Conservation (phyloP, 2,888 invertebrate genomes). For the Cephus pygmeus region DNA sequence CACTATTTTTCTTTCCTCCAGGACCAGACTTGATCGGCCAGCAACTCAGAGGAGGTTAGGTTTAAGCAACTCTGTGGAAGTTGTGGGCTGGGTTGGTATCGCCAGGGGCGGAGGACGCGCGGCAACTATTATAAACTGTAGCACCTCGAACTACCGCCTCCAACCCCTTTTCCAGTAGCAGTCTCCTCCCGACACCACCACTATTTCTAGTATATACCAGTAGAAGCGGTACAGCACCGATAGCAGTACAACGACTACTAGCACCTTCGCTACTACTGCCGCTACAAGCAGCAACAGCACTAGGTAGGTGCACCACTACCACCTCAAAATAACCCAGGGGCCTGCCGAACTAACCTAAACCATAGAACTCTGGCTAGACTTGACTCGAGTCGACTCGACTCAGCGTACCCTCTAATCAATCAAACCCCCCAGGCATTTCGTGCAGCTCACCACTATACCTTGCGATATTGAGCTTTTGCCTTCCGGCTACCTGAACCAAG, state of each 20-base stretch:
- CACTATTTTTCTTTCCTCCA: neutral
- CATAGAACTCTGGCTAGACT: slow-evolving; percentile 29
- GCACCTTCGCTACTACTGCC: neutral
- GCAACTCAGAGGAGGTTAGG: slow-evolving; percentile 49
- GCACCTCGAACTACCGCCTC: slow-evolving; percentile 66
- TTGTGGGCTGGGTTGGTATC: slow-evolving; percentile 52
- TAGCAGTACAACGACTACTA: neutral
- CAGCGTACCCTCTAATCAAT: slow-evolving; percentile 64
- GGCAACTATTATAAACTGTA: slow-evolving; percentile 67
- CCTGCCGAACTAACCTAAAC: slow-evolving; percentile 58
- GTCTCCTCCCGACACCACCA: slow-evolving; percentile 30
- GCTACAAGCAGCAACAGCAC: neutral
- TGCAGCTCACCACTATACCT: slow-evolving; percentile 27
- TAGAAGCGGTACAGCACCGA: neutral
- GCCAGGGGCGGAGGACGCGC: slow-evolving; percentile 56
- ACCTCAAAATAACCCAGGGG: slow-evolving; percentile 59
- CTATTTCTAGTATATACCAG: slow-evolving; percentile 27
- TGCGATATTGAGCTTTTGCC: neutral
- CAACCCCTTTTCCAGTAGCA: slow-evolving; percentile 37
- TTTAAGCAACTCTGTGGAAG: slow-evolving; percentile 66
- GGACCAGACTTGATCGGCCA: slow-evolving; percentile 51
- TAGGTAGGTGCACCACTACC: slow-evolving; percentile 22
- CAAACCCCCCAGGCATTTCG: slow-evolving; percentile 62
- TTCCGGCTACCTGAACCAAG: neutral
- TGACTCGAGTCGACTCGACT: slow-evolving; percentile 40